Evolutionary conservation across 2,797 vertebrate genomes (phyloP).

Genomic region (Paramormyrops hopkinsi): DNA sequence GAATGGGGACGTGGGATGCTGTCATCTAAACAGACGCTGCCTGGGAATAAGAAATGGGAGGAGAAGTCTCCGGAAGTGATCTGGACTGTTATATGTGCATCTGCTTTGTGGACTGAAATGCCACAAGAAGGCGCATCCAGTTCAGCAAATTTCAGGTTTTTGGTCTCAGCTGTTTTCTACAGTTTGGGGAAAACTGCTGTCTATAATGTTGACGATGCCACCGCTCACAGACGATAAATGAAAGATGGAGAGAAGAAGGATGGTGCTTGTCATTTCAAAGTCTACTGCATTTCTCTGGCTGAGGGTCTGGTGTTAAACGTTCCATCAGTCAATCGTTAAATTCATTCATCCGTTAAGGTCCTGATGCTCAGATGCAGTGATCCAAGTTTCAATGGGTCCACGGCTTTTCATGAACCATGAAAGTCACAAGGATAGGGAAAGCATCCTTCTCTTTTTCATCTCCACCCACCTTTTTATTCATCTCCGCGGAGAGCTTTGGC

Average conservation of each 20-base stretch:
- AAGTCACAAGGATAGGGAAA: background rate
- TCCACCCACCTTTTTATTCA: background rate
- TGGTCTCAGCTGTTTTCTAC: background rate
- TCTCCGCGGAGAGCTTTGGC: background rate
- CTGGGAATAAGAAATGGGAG: slow-evolving; percentile 32
- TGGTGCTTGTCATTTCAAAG: background rate
- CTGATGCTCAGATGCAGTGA: background rate
- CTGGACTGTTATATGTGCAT: background rate
- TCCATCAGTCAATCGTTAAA: background rate
- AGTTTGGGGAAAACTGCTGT: background rate
- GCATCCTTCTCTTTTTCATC: background rate
- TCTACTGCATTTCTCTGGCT: background rate
- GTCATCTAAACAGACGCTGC: slow-evolving; percentile 32
- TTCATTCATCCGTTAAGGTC: background rate
- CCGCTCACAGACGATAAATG: background rate
- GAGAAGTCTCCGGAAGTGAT: background rate
- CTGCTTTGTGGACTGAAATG: background rate
- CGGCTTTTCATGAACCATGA: background rate
- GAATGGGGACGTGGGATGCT: slow-evolving; percentile 34
- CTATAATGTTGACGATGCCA: background rate
- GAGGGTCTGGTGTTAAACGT: background rate
- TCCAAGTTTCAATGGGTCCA: background rate
- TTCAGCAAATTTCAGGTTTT: background rate
- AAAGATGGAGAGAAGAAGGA: background rate
- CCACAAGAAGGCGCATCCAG: background rate